These are phyloP conservation scores for Linepithema humile DNA, from an alignment of 1,140 invertebrate genomes.

Conservation along the genomic window DNA sequence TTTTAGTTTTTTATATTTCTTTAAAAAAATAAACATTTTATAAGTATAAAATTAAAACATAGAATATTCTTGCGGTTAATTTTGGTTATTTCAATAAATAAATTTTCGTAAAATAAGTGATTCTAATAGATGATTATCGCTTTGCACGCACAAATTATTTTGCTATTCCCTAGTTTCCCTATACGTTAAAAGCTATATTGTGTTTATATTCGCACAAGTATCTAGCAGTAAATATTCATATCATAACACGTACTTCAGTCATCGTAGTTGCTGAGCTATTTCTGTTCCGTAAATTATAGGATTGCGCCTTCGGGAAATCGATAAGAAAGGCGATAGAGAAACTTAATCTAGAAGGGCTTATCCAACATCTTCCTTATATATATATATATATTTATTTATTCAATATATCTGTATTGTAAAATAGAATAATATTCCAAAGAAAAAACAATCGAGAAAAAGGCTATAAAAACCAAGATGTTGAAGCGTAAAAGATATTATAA, in stretches of 20 bases:
- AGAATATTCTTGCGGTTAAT: no score
- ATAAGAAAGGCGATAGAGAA: not conserved
- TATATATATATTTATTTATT: no score
- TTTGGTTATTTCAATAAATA: no score
- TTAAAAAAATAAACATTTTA: no score
- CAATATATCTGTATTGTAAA: not conserved
- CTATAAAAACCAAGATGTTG: no score
- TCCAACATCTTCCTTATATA: no score
- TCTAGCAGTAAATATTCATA: conserved; percentile 16
- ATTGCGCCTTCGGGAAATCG: conserved; percentile 3
- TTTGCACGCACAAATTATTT: not conserved
- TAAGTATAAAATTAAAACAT: no score
- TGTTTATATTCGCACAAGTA: not conserved
- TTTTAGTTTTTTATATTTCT: no score
- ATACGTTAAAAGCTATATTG: not conserved
- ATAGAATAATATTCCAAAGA: not conserved
- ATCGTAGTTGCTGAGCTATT: conserved; percentile 25
- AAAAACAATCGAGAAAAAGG: no score
- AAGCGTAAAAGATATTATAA: no score
- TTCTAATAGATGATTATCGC: not conserved
- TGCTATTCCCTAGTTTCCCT: not conserved
- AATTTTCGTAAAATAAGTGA: not conserved
- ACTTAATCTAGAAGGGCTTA: no score
- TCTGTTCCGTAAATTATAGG: conserved; percentile 17
- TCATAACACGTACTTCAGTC: not conserved